Percentiles rank a stretch among this genome's conserved stretches.
These are phyloP conservation scores for Nannobrachium achirus DNA, from an alignment of 2,113 vertebrate species.

Conservation along the genomic window DNA sequence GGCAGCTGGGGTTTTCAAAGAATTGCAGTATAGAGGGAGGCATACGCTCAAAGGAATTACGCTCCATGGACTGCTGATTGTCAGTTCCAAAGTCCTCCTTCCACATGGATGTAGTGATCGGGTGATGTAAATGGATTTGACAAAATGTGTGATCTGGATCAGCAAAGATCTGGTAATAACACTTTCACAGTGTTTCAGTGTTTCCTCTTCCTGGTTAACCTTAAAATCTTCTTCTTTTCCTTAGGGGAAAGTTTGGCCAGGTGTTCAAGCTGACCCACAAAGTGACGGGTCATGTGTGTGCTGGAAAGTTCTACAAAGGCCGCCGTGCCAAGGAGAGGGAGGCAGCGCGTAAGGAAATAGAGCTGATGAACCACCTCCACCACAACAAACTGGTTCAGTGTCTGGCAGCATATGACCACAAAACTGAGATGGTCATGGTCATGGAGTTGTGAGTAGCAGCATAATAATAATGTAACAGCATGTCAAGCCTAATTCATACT, in stretches of 20 bases:
- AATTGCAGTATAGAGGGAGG: too few relatives aligned
- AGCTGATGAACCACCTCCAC: constrained; percentile 88
- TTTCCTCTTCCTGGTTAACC: background rate
- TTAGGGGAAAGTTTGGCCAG: constrained; percentile 86
- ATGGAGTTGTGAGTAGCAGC: constrained; percentile 88
- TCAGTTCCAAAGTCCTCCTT: too few relatives aligned
- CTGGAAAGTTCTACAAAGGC: constrained; percentile 87
- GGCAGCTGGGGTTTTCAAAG: too few relatives aligned
- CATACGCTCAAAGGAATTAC: too few relatives aligned
- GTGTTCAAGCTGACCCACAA: constrained; percentile 86
- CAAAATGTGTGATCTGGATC: too few relatives aligned
- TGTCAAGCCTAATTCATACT: too few relatives aligned
- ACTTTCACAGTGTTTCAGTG: too few relatives aligned
- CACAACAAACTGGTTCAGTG: constrained; percentile 88
- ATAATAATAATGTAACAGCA: background rate
- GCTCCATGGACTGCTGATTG: too few relatives aligned
- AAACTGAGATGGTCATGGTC: constrained; percentile 85
- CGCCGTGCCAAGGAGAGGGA: constrained; percentile 79
- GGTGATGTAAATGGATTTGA: too few relatives aligned
- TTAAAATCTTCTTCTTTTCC: background rate
- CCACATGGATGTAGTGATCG: too few relatives aligned
- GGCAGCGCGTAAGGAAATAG: constrained; percentile 80
- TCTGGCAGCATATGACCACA: constrained; percentile 84
- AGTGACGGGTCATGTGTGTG: constrained; percentile 74
- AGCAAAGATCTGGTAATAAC: too few relatives aligned